These are phyloP conservation scores for Lepilemur ruficaudatus DNA, from an alignment of 2,797 vertebrate genomes.

Conservation along the genomic window DNA sequence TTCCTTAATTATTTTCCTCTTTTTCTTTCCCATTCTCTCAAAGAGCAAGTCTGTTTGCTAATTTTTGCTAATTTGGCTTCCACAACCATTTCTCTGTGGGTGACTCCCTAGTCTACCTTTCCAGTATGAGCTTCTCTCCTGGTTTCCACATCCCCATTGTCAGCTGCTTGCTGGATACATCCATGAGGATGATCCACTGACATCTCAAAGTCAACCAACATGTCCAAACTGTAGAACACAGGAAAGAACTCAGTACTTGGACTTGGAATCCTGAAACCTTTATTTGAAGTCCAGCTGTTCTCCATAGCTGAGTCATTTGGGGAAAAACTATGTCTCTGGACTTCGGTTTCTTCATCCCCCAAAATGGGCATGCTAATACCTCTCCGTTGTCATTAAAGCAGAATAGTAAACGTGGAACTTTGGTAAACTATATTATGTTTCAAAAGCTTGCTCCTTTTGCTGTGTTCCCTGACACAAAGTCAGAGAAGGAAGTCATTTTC, in stretches of 20 bases:
- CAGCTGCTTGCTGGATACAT: neutral
- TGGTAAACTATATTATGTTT: neutral
- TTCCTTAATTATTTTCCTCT: neutral
- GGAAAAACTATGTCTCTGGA: neutral
- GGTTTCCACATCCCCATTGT: neutral
- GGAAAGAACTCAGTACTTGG: neutral
- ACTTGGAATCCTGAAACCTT: neutral
- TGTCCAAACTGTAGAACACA: neutral
- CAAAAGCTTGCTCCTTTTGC: neutral
- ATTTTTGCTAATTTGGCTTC: neutral
- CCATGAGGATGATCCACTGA: neutral
- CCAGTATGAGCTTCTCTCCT: neutral
- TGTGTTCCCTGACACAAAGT: neutral
- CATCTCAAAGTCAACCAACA: neutral
- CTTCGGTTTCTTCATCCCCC: neutral
- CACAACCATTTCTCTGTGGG: neutral
- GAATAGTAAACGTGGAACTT: neutral
- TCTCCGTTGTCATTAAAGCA: neutral
- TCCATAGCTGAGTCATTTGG: neutral
- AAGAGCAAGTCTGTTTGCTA: neutral
- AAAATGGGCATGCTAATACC: neutral
- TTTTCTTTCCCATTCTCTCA: neutral
- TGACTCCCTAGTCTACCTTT: neutral
- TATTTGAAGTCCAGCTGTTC: neutral
- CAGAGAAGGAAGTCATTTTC: neutral